Percentiles rank a stretch among this genome's conserved stretches.
Evolutionary conservation across 2,888 invertebrate species (phyloP).

Genomic region (Panzeria rudis): DNA sequence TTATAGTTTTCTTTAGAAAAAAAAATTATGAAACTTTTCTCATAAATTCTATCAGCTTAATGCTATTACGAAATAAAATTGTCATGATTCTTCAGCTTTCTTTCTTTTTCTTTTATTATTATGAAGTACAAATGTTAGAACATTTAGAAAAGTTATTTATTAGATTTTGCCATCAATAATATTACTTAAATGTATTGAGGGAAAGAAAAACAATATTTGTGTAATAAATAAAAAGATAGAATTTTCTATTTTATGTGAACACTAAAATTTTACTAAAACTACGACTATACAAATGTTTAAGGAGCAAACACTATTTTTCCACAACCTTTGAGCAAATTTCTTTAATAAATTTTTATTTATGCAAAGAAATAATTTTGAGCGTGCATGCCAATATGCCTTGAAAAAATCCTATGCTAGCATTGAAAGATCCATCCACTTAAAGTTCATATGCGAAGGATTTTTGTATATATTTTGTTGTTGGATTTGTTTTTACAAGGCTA

Average conservation of each 20-base stretch:
- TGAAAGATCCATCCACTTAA: constrained; percentile 40
- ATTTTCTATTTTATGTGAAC: too few species aligned
- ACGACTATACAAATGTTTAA: too few species aligned
- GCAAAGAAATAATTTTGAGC: neutral
- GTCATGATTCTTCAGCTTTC: constrained; percentile 25
- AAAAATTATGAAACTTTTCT: neutral
- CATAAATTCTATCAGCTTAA: neutral
- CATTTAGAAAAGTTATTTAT: constrained; percentile 50
- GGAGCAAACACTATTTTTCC: neutral
- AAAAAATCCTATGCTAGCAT: constrained; percentile 21
- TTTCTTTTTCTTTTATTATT: constrained; percentile 33
- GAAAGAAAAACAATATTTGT: neutral
- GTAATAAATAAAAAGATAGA: neutral
- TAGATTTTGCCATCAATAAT: constrained; percentile 43
- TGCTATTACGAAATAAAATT: constrained; percentile 12
- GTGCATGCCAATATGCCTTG: neutral
- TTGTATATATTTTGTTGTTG: constrained; percentile 10
- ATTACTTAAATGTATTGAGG: neutral
- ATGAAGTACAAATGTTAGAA: constrained; percentile 53
- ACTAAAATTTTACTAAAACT: neutral
- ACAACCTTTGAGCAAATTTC: neutral
- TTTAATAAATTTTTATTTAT: neutral
- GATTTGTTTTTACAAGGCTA: constrained; percentile 51
- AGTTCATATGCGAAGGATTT: constrained; percentile 66
- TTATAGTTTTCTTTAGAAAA: neutral